Evolutionary conservation across 37 sponge, comb jelly and placozoan species (phyloP).

Genomic region (Ephydatia muelleri): DNA sequence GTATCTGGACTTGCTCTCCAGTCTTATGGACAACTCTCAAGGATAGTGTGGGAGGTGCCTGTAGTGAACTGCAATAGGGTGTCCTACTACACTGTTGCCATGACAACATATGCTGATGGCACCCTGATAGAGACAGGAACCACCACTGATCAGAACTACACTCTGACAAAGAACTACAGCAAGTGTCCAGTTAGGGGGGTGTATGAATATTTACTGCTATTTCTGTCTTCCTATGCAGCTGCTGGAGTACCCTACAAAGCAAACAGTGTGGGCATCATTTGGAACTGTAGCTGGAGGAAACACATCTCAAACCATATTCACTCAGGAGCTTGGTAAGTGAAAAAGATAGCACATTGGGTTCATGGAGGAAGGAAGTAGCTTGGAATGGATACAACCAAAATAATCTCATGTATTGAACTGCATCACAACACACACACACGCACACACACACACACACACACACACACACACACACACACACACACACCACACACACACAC

Average conservation of each 20-base stretch:
- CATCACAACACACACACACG: too few species aligned
- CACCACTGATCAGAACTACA: neutral
- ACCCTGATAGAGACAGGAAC: neutral
- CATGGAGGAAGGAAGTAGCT: too few species aligned
- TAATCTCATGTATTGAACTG: too few species aligned
- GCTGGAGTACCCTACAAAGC: neutral
- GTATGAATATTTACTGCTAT: neutral
- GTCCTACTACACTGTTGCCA: neutral
- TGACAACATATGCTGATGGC: neutral
- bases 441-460: too few species aligned
- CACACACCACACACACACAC: conserved; percentile 7
- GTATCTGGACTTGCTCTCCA: neutral
- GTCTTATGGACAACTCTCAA: neutral
- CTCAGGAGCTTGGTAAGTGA: neutral
- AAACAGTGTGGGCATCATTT: neutral
- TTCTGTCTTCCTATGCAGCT: neutral
- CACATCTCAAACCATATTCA: too few species aligned
- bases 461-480: too few species aligned
- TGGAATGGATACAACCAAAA: too few species aligned
- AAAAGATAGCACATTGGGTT: too few species aligned
- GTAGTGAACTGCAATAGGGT: neutral
- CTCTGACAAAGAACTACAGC: neutral
- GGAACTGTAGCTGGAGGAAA: neutral
- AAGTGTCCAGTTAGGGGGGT: neutral
- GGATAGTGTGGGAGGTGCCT: neutral